Conservation (phyloP, 2,797 vertebrate genomes). For the Hippocampus kuda region DNA sequence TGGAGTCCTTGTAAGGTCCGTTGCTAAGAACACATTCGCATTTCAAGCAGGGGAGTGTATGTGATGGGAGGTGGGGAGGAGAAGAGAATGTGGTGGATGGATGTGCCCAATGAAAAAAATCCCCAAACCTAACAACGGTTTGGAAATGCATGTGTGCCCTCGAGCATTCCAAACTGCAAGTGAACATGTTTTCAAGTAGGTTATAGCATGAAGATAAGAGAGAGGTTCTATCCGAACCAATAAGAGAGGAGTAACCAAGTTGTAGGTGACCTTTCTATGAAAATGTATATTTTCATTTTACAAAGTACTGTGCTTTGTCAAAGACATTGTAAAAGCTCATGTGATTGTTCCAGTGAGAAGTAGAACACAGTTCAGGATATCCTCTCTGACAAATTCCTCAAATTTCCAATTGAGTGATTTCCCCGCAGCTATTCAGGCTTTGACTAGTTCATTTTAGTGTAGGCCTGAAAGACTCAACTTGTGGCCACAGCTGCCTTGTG, state of each 20-base stretch:
- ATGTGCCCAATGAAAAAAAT: constrained; percentile 14
- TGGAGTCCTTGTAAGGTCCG: constrained; percentile 53
- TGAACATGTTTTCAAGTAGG: not conserved
- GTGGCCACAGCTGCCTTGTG: constrained; percentile 6
- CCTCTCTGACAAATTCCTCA: constrained; percentile 9
- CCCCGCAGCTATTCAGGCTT: constrained; percentile 1
- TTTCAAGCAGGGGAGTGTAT: constrained; percentile 17
- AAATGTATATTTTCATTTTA: not conserved
- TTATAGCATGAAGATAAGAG: not conserved
- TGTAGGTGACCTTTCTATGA: not conserved
- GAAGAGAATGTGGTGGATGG: constrained; percentile 17
- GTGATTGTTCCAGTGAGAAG: constrained; percentile 1
- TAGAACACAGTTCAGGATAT: constrained; percentile 8
- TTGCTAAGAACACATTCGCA: constrained; percentile 39
- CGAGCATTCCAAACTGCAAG: not conserved
- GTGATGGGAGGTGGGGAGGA: not conserved
- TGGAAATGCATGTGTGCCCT: not conserved
- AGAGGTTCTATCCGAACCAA: not conserved
- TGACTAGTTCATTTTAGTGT: constrained; percentile 6
- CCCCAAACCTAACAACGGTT: not conserved
- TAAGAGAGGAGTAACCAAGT: not conserved
- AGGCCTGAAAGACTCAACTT: not conserved
- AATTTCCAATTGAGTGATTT: constrained; percentile 5
- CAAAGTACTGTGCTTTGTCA: not conserved
- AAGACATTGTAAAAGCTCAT: not conserved